Conservation (phyloP, 1,140 invertebrate genomes). For the Andricus grossulariae region DNA sequence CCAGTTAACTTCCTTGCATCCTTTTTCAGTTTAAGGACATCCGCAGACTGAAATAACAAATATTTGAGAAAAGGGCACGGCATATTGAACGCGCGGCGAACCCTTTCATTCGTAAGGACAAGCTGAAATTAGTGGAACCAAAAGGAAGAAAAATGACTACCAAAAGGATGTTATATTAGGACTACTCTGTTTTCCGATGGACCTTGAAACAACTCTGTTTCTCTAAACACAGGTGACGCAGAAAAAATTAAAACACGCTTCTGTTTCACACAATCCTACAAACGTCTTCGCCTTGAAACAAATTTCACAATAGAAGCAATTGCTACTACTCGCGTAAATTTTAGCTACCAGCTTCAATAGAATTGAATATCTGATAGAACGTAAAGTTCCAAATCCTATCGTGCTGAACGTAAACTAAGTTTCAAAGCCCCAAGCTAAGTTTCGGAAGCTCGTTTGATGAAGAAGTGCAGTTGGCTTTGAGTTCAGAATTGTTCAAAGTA, state of each 20-base stretch:
- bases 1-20: constrained; percentile 11
- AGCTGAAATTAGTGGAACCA: constrained; percentile 71
- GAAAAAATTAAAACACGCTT: constrained; percentile 10
- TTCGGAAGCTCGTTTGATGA: constrained; percentile 25
- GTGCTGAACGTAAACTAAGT: constrained; percentile 20
- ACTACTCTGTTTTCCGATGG: constrained; percentile 48
- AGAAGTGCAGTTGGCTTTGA: constrained; percentile 26
- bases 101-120: constrained; percentile 75
- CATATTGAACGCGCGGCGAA: constrained; percentile 64
- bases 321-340: not conserved
- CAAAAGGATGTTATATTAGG: constrained; percentile 63
- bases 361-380: not conserved
- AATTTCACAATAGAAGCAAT: constrained; percentile 12
- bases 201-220: constrained; percentile 59
- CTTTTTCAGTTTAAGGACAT: constrained; percentile 55
- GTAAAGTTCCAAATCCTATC: not conserved
- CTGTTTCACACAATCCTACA: not conserved
- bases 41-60: constrained; percentile 70
- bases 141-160: constrained; percentile 51
- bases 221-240: constrained; percentile 63
- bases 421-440: constrained; percentile 19
- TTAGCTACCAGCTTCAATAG: not conserved
- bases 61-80: constrained; percentile 68
- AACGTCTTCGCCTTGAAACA: constrained; percentile 1
- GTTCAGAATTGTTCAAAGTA: constrained; percentile 18